Evolutionary conservation across 2,113 vertebrate genomes (phyloP).

Genomic region (Rhinoderma darwinii): DNA sequence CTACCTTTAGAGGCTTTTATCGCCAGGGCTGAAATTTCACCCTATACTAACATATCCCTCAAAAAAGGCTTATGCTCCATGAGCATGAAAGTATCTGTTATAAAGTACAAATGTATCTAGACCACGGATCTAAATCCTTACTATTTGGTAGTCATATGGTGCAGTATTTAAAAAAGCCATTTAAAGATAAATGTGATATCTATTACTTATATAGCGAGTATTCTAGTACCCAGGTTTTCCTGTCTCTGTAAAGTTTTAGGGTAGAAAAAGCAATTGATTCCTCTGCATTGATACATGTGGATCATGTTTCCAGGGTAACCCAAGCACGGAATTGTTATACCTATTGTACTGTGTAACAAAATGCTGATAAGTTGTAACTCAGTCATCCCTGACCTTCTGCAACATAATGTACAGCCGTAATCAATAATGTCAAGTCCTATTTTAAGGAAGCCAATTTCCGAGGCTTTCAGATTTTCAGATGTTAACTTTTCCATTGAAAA

Average conservation of each 20-base stretch:
- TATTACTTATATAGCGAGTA: neutral
- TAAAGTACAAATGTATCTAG: no score
- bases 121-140: no score
- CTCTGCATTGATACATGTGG: neutral
- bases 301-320: neutral
- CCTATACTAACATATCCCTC: no score
- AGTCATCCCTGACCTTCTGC: conserved; percentile 36
- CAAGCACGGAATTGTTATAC: neutral
- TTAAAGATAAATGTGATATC: neutral
- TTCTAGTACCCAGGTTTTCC: neutral
- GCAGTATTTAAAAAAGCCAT: neutral
- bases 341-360: neutral
- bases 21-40: no score
- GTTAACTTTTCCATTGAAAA: conserved; percentile 28
- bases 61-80: no score
- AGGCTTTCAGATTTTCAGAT: conserved; percentile 27
- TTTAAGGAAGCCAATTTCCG: conserved; percentile 29
- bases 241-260: no score
- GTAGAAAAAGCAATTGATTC: neutral
- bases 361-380: conserved; percentile 44
- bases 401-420: conserved; percentile 25
- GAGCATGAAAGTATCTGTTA: no score
- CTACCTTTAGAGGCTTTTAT: no score
- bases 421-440: conserved; percentile 52
- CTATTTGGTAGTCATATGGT: no score